Evolutionary conservation across 2,797 vertebrate species (phyloP).

Genomic region (Eutrigla gurnardus): DNA sequence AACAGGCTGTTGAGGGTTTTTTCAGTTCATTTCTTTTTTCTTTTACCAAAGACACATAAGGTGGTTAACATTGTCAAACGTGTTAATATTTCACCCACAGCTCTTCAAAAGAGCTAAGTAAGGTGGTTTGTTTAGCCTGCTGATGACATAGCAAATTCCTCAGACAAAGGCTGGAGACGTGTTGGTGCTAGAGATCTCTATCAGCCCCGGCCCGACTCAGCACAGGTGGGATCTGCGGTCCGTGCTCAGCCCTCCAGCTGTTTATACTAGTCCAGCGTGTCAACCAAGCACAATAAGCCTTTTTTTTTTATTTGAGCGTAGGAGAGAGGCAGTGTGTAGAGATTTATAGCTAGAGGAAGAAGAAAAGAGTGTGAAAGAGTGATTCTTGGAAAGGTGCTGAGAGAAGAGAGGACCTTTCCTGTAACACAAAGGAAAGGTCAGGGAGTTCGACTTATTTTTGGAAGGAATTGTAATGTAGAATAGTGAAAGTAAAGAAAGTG

Average conservation of each 20-base stretch:
- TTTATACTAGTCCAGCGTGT: conserved; percentile 73
- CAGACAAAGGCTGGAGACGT: conserved; percentile 72
- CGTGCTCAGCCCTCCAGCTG: conserved; percentile 74
- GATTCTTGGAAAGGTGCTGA: conserved; percentile 44
- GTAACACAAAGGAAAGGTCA: conserved; percentile 48
- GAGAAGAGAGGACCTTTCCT: conserved; percentile 61
- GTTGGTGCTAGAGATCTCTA: conserved; percentile 73
- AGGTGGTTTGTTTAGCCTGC: conserved; percentile 67
- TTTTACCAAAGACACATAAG: conserved; percentile 56
- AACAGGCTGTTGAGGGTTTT: conserved; percentile 9
- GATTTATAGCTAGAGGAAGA: conserved; percentile 64
- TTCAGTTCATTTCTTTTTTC: conserved; percentile 5
- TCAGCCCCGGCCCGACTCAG: conserved; percentile 58
- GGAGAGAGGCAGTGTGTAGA: conserved; percentile 49
- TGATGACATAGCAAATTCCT: conserved; percentile 80
- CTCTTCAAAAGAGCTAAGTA: conserved; percentile 59
- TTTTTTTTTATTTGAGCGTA: conserved; percentile 74
- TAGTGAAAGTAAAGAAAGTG: conserved; percentile 74
- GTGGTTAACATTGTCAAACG: conserved; percentile 40
- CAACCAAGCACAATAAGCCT: conserved; percentile 77
- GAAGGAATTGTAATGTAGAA: conserved; percentile 67
- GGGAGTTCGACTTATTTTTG: conserved; percentile 34
- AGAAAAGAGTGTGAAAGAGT: conserved; percentile 53
- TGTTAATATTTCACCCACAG: conserved; percentile 62
- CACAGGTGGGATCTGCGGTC: conserved; percentile 76